These are phyloP conservation scores for Polylopha cassiicola DNA, from an alignment of 2,888 invertebrate genomes.

Conservation along the genomic window DNA sequence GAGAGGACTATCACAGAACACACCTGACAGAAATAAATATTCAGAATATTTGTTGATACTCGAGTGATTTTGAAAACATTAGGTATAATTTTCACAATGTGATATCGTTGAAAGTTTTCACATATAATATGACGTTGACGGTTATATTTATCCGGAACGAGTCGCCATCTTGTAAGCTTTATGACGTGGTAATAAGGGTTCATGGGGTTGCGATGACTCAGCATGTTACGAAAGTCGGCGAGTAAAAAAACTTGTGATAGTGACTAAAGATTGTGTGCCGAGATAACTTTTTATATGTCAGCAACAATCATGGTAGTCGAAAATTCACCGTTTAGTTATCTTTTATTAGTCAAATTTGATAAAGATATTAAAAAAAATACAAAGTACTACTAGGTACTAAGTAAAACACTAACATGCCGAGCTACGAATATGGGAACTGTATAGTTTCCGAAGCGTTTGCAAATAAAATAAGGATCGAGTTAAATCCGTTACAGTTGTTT, in stretches of 20 bases:
- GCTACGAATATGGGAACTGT: no score
- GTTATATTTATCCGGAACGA: conserved; percentile 8
- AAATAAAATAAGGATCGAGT: no score
- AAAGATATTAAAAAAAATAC: no score
- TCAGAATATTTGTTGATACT: conserved; percentile 3
- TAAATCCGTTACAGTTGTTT: no score
- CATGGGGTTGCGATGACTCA: conserved; percentile 6
- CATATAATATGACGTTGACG: conserved; percentile 16
- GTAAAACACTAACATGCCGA: no score
- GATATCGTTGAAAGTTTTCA: conserved; percentile 18
- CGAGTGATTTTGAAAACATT: conserved; percentile 6
- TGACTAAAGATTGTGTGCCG: conserved; percentile 15
- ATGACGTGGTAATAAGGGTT: conserved; percentile 16
- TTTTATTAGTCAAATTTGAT: not conserved
- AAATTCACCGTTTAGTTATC: not conserved
- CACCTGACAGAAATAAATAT: conserved; percentile 7
- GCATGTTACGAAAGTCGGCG: conserved; percentile 12
- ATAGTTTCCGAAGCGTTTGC: no score
- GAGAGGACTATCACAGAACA: no score
- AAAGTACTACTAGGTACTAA: no score
- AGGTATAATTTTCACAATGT: conserved; percentile 17
- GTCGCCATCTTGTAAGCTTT: conserved; percentile 16
- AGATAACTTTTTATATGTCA: conserved; percentile 13
- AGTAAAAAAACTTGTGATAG: conserved; percentile 19
- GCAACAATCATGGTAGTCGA: conserved; percentile 10